These are phyloP conservation scores for Lepidurus couesii DNA, from an alignment of 1,140 invertebrate genomes.

Conservation along the genomic window DNA sequence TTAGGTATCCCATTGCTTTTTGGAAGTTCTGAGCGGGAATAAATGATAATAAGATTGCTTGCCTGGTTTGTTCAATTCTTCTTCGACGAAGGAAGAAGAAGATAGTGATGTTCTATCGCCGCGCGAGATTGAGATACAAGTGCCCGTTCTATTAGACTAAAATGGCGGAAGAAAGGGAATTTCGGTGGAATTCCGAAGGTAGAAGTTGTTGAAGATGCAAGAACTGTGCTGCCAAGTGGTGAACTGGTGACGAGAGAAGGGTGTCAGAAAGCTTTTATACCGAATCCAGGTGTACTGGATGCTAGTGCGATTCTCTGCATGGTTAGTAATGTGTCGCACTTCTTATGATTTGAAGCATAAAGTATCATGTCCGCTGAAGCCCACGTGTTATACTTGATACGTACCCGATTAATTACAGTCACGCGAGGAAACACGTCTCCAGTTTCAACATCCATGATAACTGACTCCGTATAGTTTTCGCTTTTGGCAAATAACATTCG, in stretches of 20 bases:
- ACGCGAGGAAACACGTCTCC: neutral
- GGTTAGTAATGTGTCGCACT: neutral
- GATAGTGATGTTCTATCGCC: neutral
- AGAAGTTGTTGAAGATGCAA: neutral
- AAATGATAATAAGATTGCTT: neutral
- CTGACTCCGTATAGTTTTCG: neutral
- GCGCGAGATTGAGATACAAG: neutral
- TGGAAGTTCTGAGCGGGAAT: neutral
- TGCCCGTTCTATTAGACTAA: slow-evolving; percentile 12
- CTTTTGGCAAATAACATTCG: too few species aligned
- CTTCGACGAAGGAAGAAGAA: neutral
- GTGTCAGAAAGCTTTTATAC: neutral
- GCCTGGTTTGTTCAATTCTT: neutral
- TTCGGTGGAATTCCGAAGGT: slow-evolving; percentile 26
- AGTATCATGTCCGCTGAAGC: neutral
- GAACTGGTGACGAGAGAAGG: neutral
- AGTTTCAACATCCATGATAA: neutral
- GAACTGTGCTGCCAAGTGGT: too few species aligned
- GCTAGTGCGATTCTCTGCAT: neutral
- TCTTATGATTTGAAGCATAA: neutral
- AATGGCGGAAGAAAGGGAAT: neutral
- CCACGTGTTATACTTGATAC: neutral
- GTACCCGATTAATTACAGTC: neutral
- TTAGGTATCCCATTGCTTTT: too few species aligned
- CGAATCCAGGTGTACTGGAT: neutral